Base-by-base conservation (phyloP, 2,888 invertebrate species). In the Pseudococcus jackbeardsleyi region DNA sequence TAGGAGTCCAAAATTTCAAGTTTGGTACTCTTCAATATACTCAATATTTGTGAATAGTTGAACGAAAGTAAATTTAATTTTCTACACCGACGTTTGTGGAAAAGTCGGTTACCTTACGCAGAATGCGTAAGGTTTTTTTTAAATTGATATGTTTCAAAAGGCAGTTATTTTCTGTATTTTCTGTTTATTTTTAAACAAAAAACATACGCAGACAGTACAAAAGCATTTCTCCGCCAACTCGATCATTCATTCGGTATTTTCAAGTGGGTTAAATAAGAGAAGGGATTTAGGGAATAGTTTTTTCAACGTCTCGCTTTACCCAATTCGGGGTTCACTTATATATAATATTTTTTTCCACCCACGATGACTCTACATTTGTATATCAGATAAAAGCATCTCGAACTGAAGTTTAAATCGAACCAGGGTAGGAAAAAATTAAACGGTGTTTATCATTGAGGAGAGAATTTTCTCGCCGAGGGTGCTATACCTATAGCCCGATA, bases 251-350 rank as follows among this genome's bases (percentile, higher is more conserved):
- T 72, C 15, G 72, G 5, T 19, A 11, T 33, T 72, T 72, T 33
- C 7, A 15, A 72, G 33, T 72, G 33, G 72, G 72, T 72, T 33
- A 72, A 33, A 72, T 72, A 72, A 72, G 15, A 72, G 33, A 33
- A 72, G 72, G 72, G 72, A 72, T 72, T 72, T 33, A 72, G 72
- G 72, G 72, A 72, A 72, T 72, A 72, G 33, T 72, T 72, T 72
- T 72, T 72, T 72, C 22, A 50, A 50, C 48, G n/a, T 22, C 17
- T 33, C 33, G 26, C 1, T 68, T 6, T 1, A 11, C 64, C 6
- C 68, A 7, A 1, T 0, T 12, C 17, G 59, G 0, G n/a, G 64
- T 64, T 64, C 64, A 59, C n/a, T 59, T 19, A 12, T 3, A 17
- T 72, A 72, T 6, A 11, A 72, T 3, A 8, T 33, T 72, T 33